A percentile compares a stretch with the other conserved stretches of the same genome.
Conservation (phyloP, 2,797 vertebrate species). For the Loris lydekkerianus region DNA sequence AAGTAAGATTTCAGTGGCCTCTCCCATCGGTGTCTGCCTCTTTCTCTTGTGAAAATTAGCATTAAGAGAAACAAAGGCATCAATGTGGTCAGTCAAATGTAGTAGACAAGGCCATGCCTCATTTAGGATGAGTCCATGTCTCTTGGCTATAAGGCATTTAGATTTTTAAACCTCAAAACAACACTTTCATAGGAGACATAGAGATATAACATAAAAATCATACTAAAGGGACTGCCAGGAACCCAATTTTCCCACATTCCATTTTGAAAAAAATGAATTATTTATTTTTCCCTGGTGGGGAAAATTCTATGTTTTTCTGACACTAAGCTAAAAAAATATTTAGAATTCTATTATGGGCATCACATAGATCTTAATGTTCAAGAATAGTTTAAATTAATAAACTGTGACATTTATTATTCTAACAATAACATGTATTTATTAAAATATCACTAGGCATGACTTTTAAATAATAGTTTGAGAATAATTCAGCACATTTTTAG, state of each 20-base stretch:
- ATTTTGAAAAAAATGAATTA: constrained; percentile 61
- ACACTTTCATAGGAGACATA: neutral
- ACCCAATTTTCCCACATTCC: neutral
- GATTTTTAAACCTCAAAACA: constrained; percentile 59
- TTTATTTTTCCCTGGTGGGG: neutral
- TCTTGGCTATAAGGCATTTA: constrained; percentile 10
- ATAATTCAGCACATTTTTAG: constrained; percentile 38
- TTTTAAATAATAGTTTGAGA: constrained; percentile 49
- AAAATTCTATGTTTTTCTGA: neutral
- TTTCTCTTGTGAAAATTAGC: neutral
- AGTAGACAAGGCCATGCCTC: neutral
- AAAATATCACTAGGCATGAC: constrained; percentile 32
- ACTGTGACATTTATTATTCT: constrained; percentile 50
- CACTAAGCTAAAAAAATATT: constrained; percentile 42
- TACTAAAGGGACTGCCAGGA: constrained; percentile 47
- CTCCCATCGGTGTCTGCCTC: neutral
- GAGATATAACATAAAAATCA: constrained; percentile 20
- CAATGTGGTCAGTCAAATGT: neutral
- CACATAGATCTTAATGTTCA: constrained; percentile 33
- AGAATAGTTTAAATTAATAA: constrained; percentile 55
- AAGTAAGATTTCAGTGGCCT: neutral
- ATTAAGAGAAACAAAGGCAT: constrained; percentile 38
- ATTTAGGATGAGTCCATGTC: neutral
- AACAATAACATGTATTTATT: constrained; percentile 41
- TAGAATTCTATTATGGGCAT: constrained; percentile 26